phyloP scores from a whole-genome alignment of 2,888 invertebrate species.

The Ornithoptera priamus region DNA sequence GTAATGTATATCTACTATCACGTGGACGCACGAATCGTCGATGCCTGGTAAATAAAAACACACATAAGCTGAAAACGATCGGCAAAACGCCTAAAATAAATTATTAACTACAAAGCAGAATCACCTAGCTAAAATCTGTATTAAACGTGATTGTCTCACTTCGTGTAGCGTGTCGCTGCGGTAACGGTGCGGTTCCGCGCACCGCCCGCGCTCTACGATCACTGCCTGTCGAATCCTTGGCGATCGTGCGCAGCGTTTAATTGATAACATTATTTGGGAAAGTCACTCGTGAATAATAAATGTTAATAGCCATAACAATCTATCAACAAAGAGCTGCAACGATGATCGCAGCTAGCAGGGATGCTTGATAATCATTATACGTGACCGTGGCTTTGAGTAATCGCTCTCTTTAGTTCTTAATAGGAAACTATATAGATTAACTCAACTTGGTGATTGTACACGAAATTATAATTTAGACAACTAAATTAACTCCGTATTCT shows the following conservation, averaged over 20 bases:
- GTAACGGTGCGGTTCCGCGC: slow-evolving; percentile 69
- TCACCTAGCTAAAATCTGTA: neutral
- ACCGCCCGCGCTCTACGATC: slow-evolving; percentile 29
- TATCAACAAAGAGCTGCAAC: slow-evolving; percentile 4
- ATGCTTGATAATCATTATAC: slow-evolving; percentile 9
- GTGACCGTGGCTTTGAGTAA: slow-evolving; percentile 6
- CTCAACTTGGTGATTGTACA: neutral
- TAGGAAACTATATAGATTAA: too few relatives aligned
- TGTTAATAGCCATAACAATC: slow-evolving; percentile 8
- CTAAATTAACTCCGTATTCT: too few relatives aligned
- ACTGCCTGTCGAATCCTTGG: neutral
- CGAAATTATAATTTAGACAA: neutral
- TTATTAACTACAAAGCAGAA: neutral
- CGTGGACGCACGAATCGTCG: too few relatives aligned
- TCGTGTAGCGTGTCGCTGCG: slow-evolving; percentile 52
- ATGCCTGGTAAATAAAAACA: too few relatives aligned
- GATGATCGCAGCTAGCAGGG: neutral
- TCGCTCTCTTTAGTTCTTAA: neutral
- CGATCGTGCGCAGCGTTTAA: slow-evolving; percentile 6
- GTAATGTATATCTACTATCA: too few relatives aligned
- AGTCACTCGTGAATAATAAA: slow-evolving; percentile 20
- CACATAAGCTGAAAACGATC: too few relatives aligned
- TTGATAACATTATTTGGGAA: slow-evolving; percentile 25
- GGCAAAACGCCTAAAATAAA: too few relatives aligned
- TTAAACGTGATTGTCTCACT: slow-evolving; percentile 52